Conservation (phyloP, 2,797 vertebrate species). For the Arremon brunneinucha region DNA sequence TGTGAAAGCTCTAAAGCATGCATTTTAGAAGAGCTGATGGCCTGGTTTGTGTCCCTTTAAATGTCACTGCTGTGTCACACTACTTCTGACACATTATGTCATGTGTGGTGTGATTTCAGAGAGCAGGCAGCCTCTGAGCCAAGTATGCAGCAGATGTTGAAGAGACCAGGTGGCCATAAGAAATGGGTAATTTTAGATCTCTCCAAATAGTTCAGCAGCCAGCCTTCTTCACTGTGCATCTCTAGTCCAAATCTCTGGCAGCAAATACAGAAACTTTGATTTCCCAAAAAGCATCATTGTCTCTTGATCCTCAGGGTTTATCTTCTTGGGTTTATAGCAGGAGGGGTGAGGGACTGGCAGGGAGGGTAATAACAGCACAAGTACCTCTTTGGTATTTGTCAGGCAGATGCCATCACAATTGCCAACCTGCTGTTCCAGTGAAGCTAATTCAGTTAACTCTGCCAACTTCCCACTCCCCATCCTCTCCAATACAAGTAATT, state of each 20-base stretch:
- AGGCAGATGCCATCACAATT: not conserved
- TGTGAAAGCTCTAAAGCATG: not conserved
- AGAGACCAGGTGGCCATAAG: slow-evolving; percentile 66
- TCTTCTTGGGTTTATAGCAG: not conserved
- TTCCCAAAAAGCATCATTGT: slow-evolving; percentile 2
- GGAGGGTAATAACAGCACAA: not conserved
- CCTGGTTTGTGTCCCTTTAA: not conserved
- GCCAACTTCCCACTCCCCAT: not conserved
- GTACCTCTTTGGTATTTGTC: not conserved
- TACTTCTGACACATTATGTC: slow-evolving; percentile 13
- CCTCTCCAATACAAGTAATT: not conserved
- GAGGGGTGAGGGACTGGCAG: not conserved
- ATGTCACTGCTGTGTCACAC: not conserved
- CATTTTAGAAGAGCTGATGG: not conserved
- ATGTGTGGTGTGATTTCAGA: slow-evolving; percentile 18
- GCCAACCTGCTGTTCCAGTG: not conserved
- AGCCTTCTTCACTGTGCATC: slow-evolving; percentile 1
- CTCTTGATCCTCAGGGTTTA: slow-evolving; percentile 10
- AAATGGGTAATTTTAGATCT: slow-evolving; percentile 61
- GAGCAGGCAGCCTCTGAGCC: not conserved
- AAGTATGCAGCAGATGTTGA: slow-evolving; percentile 57
- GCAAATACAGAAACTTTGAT: slow-evolving; percentile 1
- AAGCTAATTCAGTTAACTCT: not conserved
- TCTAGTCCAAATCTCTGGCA: slow-evolving; percentile 7
- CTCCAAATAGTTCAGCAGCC: slow-evolving; percentile 55